Evolutionary conservation across 2,797 vertebrate species (phyloP).

Genomic region (Botia almorhae): DNA sequence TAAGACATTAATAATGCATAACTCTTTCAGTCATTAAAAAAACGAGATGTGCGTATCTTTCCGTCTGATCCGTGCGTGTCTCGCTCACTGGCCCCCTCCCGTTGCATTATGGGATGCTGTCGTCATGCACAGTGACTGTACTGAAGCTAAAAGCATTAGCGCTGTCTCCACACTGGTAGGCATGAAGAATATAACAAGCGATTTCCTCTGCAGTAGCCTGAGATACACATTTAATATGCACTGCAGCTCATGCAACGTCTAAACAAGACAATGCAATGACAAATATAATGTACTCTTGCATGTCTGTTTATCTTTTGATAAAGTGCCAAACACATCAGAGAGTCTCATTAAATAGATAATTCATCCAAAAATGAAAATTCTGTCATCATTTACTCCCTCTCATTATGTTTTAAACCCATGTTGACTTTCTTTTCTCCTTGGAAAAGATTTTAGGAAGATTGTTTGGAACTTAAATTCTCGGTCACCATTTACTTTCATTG

Average conservation of each 20-base stretch:
- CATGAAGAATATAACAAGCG: not conserved
- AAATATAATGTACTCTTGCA: not conserved
- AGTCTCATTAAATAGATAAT: no score
- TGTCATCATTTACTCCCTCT: no score
- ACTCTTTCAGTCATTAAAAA: constrained; percentile 22
- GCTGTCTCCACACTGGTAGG: not conserved
- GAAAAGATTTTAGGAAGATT: no score
- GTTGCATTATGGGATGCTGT: constrained; percentile 33
- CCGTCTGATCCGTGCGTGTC: constrained; percentile 6
- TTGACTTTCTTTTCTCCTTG: no score
- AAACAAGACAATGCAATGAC: not conserved
- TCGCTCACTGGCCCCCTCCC: constrained; percentile 6
- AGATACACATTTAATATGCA: not conserved
- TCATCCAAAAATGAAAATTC: no score
- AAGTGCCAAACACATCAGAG: no score
- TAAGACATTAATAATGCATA: constrained; percentile 31
- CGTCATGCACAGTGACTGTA: not conserved
- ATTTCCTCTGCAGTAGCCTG: not conserved
- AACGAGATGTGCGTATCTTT: not conserved
- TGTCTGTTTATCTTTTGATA: not conserved
- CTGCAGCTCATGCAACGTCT: not conserved
- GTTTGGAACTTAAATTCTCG: no score
- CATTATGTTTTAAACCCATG: no score
- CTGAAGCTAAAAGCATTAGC: not conserved
- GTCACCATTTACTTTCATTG: no score